Evolutionary conservation across 2,888 invertebrate genomes (phyloP), one percentile per base, ranked within the genome.

Genomic region (Scaptodrosophila latifasciaeformis): DNA sequence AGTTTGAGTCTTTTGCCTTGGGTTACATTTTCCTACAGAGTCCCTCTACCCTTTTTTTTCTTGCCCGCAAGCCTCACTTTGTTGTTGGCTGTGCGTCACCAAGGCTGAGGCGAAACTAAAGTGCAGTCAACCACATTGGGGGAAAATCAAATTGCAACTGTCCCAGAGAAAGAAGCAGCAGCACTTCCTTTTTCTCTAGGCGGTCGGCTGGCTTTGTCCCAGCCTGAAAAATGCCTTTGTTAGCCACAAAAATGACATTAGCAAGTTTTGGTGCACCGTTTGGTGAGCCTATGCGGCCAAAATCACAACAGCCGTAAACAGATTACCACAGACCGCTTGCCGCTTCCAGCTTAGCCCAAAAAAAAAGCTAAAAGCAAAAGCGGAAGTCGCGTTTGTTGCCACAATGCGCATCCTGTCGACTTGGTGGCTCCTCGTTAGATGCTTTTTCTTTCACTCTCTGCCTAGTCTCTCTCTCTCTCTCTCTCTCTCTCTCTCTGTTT

Each of bases 331-430:
- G 40, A 45, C 35, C 54, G 29, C 39, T 52, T 47, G 31, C 59
- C 40, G 56, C 40, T 47, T 37, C 48, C 37, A 39, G 10, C 30
- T 21, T 9, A 12, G 37, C 52, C 52, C 65, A 62, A 57, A 60
- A 62, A 45, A n/a, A n/a, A n/a, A n/a, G n/a, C n/a, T n/a, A n/a
- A n/a, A n/a, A n/a, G n/a, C n/a, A n/a, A n/a, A 49, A 24, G 34
- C 72, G 72, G 79, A 78, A 68, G 68, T 72, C 58, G 66, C 62
- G 68, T 64, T 70, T 66, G 66, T 56, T 64, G 62, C 69, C 68
- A 61, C 63, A 59, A 50, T 47, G 66, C 59, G 67, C 64, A 68
- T 67, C 66, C 67, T 34, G 49, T 35, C 31, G 29, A 40, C 15
- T 19, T 24, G 24, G 7, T 3, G 37, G 15, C 37, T 37, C 17